Percentiles rank a stretch among this genome's conserved stretches.
These are phyloP conservation scores for Phaetusa simplex DNA, from an alignment of 2,113 vertebrate genomes.

Conservation along the genomic window DNA sequence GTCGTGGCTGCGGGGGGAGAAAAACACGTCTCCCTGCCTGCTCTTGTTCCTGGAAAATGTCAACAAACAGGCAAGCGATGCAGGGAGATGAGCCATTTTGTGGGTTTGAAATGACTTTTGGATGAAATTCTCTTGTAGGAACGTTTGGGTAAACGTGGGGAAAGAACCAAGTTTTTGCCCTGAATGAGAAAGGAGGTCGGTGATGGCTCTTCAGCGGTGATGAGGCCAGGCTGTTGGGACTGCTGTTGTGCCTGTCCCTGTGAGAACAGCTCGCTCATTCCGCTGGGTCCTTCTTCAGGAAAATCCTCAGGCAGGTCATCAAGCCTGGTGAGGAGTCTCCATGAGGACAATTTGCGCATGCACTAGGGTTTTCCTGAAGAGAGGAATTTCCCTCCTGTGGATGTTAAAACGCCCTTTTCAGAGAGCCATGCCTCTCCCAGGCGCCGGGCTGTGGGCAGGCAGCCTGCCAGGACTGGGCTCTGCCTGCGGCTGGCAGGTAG, in stretches of 20 bases:
- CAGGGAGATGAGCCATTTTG: background rate
- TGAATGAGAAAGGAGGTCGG: background rate
- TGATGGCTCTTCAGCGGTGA: background rate
- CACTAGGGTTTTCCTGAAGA: background rate
- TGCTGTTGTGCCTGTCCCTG: too few relatives aligned
- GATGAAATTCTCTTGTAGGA: background rate
- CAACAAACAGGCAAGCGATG: background rate
- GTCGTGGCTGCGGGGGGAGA: background rate
- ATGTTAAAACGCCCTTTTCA: background rate
- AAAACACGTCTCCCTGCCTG: background rate
- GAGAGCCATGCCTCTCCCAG: background rate
- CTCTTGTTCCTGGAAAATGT: background rate
- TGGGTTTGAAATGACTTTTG: background rate
- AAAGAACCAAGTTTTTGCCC: background rate
- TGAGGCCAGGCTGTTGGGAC: background rate
- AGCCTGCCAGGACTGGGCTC: background rate
- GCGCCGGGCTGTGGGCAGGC: background rate
- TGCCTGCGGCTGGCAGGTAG: background rate
- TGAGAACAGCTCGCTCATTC: fast-evolving
- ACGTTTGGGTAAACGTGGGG: fast-evolving
- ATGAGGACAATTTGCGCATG: background rate
- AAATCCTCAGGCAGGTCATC: background rate
- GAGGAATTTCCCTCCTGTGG: background rate
- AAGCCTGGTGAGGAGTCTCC: background rate
- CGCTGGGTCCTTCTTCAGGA: background rate